A percentile compares a stretch with the other conserved stretches of the same genome.
Evolutionary conservation across 2,888 invertebrate species (phyloP).

Genomic region (Choreutis nemorana): DNA sequence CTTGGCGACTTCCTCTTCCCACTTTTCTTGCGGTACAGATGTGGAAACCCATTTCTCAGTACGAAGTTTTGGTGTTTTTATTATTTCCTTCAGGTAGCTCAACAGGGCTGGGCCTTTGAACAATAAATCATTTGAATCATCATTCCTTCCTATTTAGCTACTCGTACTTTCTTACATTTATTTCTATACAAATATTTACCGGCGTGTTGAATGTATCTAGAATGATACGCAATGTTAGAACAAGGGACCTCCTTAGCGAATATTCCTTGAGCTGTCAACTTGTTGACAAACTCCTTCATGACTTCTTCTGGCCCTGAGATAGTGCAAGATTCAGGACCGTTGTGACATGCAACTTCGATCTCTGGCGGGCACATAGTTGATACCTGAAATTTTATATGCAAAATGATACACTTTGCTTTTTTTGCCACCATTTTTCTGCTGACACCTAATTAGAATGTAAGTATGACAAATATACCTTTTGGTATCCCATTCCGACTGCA

Average conservation of each 20-base stretch:
- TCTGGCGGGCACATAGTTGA: constrained; percentile 56
- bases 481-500: constrained; percentile 75
- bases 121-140: too few relatives aligned
- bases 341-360: constrained; percentile 82
- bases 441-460: not conserved
- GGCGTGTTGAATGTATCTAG: constrained; percentile 78
- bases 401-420: not conserved
- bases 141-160: too few relatives aligned
- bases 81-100: constrained; percentile 66
- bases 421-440: not conserved
- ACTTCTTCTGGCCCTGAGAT: constrained; percentile 77
- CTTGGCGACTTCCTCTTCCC: constrained; percentile 27
- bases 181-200: constrained; percentile 24
- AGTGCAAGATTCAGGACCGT: constrained; percentile 78
- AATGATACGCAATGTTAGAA: constrained; percentile 90
- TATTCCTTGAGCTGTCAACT: constrained; percentile 35
- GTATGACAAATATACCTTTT: constrained; percentile 31
- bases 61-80: constrained; percentile 70
- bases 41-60: constrained; percentile 84
- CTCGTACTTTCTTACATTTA: too few relatives aligned
- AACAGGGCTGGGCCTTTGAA: constrained; percentile 49
- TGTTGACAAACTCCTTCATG: constrained; percentile 65
- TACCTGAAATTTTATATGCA: constrained; percentile 30
- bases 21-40: constrained; percentile 70
- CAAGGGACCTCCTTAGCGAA: constrained; percentile 63